phyloP scores from a whole-genome alignment of 2,888 invertebrate species.

The Eristalis intricaria region DNA sequence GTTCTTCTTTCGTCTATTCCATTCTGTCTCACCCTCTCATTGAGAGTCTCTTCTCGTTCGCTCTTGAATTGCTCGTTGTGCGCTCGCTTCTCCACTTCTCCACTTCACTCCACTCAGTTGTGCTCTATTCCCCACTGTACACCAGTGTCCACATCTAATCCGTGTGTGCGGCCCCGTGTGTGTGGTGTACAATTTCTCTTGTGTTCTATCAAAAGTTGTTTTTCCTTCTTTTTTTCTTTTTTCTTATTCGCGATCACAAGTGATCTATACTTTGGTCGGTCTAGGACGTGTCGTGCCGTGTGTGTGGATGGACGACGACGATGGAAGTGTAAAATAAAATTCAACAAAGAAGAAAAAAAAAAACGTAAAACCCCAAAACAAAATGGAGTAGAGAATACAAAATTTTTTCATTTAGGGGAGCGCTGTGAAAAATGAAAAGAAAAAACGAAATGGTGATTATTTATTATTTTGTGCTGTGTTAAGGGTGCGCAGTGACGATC shows the following conservation, averaged over 20 bases:
- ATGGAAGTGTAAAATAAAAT: conserved; percentile 63
- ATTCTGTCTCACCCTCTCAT: conserved; percentile 26
- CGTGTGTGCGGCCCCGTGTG: background rate
- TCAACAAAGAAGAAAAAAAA: conserved; percentile 46
- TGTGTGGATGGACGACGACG: conserved; percentile 70
- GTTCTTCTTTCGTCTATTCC: conserved; percentile 17
- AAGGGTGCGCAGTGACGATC: conserved; percentile 24
- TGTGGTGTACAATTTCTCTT: conserved; percentile 44
- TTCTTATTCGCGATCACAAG: conserved; percentile 67
- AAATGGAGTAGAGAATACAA: conserved; percentile 61
- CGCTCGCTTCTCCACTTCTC: conserved; percentile 49
- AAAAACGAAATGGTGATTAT: conserved; percentile 64
- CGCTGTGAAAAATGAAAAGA: conserved; percentile 13
- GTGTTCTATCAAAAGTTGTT: conserved; percentile 38
- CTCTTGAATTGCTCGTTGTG: conserved; percentile 22
- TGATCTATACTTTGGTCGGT: conserved; percentile 70
- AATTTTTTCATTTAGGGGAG: conserved; percentile 56
- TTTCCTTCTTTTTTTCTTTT: background rate
- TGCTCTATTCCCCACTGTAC: background rate
- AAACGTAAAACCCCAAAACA: conserved; percentile 53
- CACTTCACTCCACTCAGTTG: conserved; percentile 22
- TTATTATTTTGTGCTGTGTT: conserved; percentile 31
- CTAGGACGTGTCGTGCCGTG: conserved; percentile 72
- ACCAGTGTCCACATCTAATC: background rate
- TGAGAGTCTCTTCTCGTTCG: conserved; percentile 1